Conservation (phyloP, 2,797 vertebrate genomes). For the Fundulus diaphanus region DNA sequence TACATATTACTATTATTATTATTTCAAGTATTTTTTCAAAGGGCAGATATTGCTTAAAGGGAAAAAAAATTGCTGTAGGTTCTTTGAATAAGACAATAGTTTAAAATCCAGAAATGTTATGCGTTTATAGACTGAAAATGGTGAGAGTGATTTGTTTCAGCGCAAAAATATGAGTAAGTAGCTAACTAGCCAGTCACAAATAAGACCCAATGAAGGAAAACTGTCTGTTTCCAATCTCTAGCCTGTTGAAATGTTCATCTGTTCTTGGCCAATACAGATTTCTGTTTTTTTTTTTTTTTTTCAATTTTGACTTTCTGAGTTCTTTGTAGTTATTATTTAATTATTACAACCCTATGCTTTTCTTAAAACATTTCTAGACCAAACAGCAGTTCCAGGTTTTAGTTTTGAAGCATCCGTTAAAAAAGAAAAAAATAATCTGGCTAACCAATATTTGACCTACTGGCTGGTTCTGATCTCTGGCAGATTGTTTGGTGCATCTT, state of each 20-base stretch:
- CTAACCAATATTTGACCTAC: background rate
- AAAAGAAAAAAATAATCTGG: background rate
- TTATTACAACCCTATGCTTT: background rate
- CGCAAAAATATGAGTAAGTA: background rate
- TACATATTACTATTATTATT: background rate
- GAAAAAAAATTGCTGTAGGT: background rate
- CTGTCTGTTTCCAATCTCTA: background rate
- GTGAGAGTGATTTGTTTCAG: background rate
- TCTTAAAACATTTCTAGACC: background rate
- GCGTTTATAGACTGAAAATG: background rate
- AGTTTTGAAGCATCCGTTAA: background rate
- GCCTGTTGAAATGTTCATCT: background rate
- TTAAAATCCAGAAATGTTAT: background rate
- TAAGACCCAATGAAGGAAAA: background rate
- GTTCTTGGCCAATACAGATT: background rate
- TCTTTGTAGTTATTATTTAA: background rate
- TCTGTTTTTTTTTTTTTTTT: too few relatives aligned
- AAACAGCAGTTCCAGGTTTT: background rate
- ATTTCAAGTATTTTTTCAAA: background rate
- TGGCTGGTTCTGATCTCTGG: background rate
- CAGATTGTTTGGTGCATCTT: background rate
- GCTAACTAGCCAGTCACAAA: background rate
- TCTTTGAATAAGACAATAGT: background rate
- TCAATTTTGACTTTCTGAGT: background rate
- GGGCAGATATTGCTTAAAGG: background rate